phyloP scores from a whole-genome alignment of 2,113 vertebrate species.

The Mastomys natalensis region DNA sequence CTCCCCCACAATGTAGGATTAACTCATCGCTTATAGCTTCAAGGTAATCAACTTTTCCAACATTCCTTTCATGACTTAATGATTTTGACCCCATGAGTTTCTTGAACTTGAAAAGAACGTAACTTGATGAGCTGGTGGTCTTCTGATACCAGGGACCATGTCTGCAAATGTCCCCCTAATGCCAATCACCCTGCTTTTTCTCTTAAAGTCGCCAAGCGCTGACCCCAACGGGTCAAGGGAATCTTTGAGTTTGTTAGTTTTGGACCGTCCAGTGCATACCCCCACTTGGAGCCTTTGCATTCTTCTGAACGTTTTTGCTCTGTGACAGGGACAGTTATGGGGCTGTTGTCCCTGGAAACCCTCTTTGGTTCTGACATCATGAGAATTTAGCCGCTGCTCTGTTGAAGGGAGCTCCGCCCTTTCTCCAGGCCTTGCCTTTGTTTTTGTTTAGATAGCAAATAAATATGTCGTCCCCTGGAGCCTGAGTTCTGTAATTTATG shows the following conservation, averaged over 20 bases:
- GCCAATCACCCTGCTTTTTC: neutral
- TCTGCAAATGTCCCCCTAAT: neutral
- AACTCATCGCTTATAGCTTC: neutral
- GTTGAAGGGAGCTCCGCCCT: neutral
- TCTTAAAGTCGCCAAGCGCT: neutral
- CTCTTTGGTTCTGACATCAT: conserved; percentile 59
- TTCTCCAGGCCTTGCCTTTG: conserved; percentile 16
- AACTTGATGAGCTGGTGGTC: neutral
- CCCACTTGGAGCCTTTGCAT: neutral
- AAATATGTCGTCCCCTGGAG: conserved; percentile 60
- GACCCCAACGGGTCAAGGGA: neutral
- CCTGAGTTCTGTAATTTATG: conserved; percentile 37
- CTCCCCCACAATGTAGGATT: neutral
- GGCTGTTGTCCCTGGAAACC: conserved; percentile 66
- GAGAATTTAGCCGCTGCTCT: conserved; percentile 58
- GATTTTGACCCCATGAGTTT: neutral
- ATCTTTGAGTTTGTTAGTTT: neutral
- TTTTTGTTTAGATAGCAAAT: conserved; percentile 75
- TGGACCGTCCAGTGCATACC: neutral
- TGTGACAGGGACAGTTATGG: neutral
- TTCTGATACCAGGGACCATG: neutral
- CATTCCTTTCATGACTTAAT: neutral
- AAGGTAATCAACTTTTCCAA: neutral
- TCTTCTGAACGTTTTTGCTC: neutral
- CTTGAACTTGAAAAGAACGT: neutral